phyloP scores from a whole-genome alignment of 2,888 invertebrate species.

The Cryptus armator region DNA sequence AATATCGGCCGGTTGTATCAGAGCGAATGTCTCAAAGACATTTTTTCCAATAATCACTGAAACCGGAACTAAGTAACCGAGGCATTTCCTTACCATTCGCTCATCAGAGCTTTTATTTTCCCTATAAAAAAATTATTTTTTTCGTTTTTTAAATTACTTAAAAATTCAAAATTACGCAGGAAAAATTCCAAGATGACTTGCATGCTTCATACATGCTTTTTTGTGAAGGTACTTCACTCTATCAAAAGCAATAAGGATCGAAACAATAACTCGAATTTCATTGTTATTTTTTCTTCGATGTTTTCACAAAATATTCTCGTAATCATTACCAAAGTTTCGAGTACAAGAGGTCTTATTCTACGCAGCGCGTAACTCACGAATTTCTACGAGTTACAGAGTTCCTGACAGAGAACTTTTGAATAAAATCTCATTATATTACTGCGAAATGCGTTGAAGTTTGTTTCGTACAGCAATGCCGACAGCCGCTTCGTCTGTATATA shows the following conservation, averaged over 20 bases:
- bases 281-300: background rate
- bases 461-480: background rate
- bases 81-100: background rate
- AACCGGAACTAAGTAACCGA: background rate
- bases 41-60: background rate
- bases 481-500: background rate
- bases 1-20: background rate
- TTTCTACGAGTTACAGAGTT: background rate
- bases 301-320: background rate
- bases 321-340: conserved; percentile 5
- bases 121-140: background rate
- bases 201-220: background rate
- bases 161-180: no score
- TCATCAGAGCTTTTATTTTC: background rate
- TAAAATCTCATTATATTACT: conserved; percentile 27
- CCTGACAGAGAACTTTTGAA: background rate
- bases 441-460: conserved; percentile 1
- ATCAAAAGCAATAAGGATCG: background rate
- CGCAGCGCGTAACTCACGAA: background rate
- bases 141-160: background rate
- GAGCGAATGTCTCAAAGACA: background rate
- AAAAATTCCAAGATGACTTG: no score
- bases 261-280: background rate
- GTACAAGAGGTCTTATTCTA: background rate
- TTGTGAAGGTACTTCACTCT: background rate